Evolutionary conservation across 2,113 vertebrate species (phyloP).

Genomic region (Pachyramphus minor): DNA sequence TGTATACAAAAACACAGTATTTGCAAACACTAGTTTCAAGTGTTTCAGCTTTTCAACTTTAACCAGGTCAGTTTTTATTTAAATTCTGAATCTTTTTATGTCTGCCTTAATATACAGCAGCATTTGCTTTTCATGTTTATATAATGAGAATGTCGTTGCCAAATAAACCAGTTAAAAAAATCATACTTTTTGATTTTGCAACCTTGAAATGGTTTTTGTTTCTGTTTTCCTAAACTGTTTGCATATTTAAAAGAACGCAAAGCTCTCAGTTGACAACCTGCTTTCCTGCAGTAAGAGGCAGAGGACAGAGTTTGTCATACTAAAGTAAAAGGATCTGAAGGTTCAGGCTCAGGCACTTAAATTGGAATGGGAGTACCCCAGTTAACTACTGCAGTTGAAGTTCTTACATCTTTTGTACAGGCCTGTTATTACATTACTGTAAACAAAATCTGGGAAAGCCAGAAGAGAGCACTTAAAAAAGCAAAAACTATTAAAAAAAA

Average conservation of each 20-base stretch:
- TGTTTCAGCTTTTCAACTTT: neutral
- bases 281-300: neutral
- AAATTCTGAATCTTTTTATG: neutral
- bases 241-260: neutral
- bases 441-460: neutral
- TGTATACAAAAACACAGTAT: neutral
- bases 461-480: neutral
- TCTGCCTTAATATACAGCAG: neutral
- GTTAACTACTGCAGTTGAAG: neutral
- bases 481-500: neutral
- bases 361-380: neutral
- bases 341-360: neutral
- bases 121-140: constrained; percentile 31
- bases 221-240: constrained; percentile 23
- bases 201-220: neutral
- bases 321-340: neutral
- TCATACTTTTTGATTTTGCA: neutral
- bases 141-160: neutral
- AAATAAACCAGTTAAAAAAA: neutral
- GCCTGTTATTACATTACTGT: neutral
- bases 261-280: neutral
- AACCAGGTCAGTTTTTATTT: constrained; percentile 16
- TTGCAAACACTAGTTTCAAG: neutral
- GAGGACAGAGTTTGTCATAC: neutral
- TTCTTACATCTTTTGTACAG: neutral